Base-by-base conservation (phyloP, 2,113 vertebrate genomes). In the Girardinichthys multiradiatus region DNA sequence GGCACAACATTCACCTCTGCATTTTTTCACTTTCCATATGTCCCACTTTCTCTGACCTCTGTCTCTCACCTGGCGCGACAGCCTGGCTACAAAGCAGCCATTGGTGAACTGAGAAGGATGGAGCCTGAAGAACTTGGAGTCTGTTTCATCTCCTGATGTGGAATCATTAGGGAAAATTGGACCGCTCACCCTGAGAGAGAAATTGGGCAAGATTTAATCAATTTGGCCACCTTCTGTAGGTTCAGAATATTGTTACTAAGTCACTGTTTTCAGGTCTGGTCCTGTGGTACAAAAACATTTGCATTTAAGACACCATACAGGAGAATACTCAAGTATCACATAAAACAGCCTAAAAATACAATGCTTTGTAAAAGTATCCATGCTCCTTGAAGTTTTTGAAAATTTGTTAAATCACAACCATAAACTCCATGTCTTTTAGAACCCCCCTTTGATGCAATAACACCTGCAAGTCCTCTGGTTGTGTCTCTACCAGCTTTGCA, bases 11-110 rank as follows among this genome's bases (percentile, higher is more conserved):
- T 74, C 63, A 61, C 31, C 59, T 81, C 45, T 15, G 31, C 35
- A 37, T 73, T 51, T 39, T 45, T 26, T 64, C 59, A 62, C 0
- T 65, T n/a, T 42, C 58, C 45, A 27, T 27, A 0, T 29, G 33
- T 64, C 62, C 24, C 39, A 6, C 58, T n/a, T 48, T 29, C 64
- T 19, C 35, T 45, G 4, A 45, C 37, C 64, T 27, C 11, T 13
- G 12, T 30, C 26, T 57, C 94, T 95, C 93, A 98, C 97, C 96
- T 97, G 94, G 88, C 95, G 93, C 79, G 91, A 93, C 76, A 98
- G 81, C 79, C 97, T 74, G 37, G 96, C 96, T n/a, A 97, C 45
- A 79, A 99, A 99, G 90, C 96, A 98, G 80, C 96, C 94, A 42
- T 97, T 96, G 80, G 92, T 95, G 85, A 88, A 65, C 74, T 94